Evolutionary conservation across 2,888 invertebrate species (phyloP), one percentile per base, ranked within the genome.

Genomic region (Mechanitis mazaeus): DNA sequence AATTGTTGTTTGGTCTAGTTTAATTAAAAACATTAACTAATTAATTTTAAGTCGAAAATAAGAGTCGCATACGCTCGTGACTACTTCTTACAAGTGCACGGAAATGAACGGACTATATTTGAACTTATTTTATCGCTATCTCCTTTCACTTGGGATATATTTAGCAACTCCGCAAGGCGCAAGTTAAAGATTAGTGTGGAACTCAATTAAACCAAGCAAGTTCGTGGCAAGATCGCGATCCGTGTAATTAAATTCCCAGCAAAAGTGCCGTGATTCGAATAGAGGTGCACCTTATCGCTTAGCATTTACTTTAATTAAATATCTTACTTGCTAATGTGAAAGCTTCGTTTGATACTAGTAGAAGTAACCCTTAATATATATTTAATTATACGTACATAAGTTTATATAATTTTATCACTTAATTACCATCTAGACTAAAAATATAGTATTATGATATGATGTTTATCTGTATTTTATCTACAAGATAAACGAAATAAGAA

Each of bases 141-240:
- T 54, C 71, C 69, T 69, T 56, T 69, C 55, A 53, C 68, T 74
- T 72, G 63, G 56, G 57, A 68, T 70, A 69, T 64, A 66, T 68
- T 65, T 55, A 57, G 56, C 35, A 66, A 71, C 71, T 71, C 61
- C 61, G 67, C 64, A 50, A 61, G 75, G 71, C 73, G 76, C 72
- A 76, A 82, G 80, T 79, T 77, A 79, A 84, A 85, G 87, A 86
- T 87, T 82, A 87, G 81, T 75, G 72, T 71, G 72, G 75, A 87
- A 87, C 87, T 85, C 84, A 84, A 87, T 86, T 87, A 85, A 83
- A 81, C 73, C 77, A 71, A 73, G 78, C 69, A 83, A 87, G 77
- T 86, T 84, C 72, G 75, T 70, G 64, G 67, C 58, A 73, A 78
- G 82, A 81, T 83, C 83, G 81, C 73, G 82, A 81, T 78, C 81